Base-by-base conservation (phyloP, 2,888 invertebrate species). In the Epirrhoe alternata region DNA sequence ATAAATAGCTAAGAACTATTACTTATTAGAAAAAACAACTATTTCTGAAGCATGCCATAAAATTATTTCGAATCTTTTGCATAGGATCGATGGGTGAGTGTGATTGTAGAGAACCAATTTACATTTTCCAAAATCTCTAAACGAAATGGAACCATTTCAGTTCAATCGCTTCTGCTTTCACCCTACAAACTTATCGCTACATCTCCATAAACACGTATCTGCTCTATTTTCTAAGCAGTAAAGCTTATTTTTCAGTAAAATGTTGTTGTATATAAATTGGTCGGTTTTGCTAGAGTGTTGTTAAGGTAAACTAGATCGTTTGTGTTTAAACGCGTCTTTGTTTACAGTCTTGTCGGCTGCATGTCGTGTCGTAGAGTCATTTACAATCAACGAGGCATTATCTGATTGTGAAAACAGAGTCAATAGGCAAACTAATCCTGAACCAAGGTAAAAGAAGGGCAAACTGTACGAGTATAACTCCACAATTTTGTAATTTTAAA, bases 251-350 rank as follows among this genome's bases (percentile, higher is more conserved):
- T 61, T 4, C n/a, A 0, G 35, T 17, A 1, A 54, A 30, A 2
- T 38, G 5, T 6, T 1, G 10, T n/a, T 53, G 50, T 61, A n/a
- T 38, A 1, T 10, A 6, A 49, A 30, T 1, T 60, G 45, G 61
- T 58, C 7, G 31, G 42, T 61, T 49, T 53, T 57, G 67, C 58
- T 53, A 62, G 65, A 53, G 52, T 61, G 65, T 55, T 71, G 61
- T 72, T 68, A 63, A 68, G 73, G 64, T 55, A 70, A 72, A 73
- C 64, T 73, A 66, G 64, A 66, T 69, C 68, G 75, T 75, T 75
- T 73, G 64, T 24, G 72, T 66, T 74, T 69, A 61, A 71, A 59
- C 71, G 69, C 70, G 71, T 72, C 60, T 69, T 53, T 50, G 53
- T 62, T 30, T 12, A 38, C 31, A 30, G 30, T 16, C 8, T 33